These are phyloP conservation scores for Orthosia gothica DNA, from an alignment of 2,888 invertebrate species.

Conservation along the genomic window DNA sequence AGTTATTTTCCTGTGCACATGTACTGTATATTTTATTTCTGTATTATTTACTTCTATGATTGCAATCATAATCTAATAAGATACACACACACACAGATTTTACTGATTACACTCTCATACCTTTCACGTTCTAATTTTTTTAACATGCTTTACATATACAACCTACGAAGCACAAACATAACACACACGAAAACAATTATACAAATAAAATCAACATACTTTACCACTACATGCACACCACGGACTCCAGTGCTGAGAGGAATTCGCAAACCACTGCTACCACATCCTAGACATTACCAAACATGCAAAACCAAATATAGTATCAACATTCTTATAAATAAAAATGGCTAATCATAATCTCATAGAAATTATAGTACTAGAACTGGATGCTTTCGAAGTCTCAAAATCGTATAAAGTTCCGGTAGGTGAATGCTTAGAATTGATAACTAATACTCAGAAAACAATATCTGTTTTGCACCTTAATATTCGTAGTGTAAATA, in stretches of 20 bases:
- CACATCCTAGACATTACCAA: not conserved
- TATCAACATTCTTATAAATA: not conserved
- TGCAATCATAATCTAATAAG: too few species aligned
- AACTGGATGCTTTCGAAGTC: not conserved
- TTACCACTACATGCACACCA: not conserved
- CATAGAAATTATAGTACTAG: not conserved
- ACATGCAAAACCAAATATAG: too few species aligned
- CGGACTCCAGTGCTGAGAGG: not conserved
- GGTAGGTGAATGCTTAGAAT: not conserved
- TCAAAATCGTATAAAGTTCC: constrained; percentile 1
- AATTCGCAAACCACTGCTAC: not conserved
- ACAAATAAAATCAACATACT: too few species aligned
- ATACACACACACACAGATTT: too few species aligned
- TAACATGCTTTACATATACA: too few species aligned
- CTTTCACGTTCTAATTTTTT: too few species aligned
- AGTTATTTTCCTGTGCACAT: too few species aligned
- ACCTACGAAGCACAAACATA: too few species aligned
- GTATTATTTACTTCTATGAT: too few species aligned
- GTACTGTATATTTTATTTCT: too few species aligned
- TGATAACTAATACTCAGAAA: not conserved
- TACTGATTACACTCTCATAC: too few species aligned
- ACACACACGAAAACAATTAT: too few species aligned
- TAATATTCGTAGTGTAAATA: not conserved
- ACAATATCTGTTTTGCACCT: constrained; percentile 1
- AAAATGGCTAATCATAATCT: not conserved